phyloP scores from a whole-genome alignment of 2,888 invertebrate species.

The Cheilosia urbana region DNA sequence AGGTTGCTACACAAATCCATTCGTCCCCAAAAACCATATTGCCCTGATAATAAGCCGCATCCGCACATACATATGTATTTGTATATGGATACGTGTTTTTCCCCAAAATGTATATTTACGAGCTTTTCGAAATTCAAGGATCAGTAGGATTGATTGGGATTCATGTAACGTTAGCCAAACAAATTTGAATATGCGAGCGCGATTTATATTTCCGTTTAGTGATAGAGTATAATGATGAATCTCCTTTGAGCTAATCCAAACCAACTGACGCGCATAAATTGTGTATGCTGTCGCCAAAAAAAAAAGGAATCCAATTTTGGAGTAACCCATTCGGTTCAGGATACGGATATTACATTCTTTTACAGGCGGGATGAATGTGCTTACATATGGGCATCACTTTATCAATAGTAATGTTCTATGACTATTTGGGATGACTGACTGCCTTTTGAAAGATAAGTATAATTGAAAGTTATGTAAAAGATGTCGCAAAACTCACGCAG shows the following conservation, averaged over 20 bases:
- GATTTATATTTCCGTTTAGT: not conserved
- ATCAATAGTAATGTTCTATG: constrained; percentile 3
- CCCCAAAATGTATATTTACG: not conserved
- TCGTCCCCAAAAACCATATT: not conserved
- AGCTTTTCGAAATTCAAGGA: not conserved
- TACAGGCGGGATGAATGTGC: not conserved
- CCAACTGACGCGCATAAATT: constrained; percentile 27
- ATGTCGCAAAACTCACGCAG: too few species aligned
- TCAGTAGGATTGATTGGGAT: constrained; percentile 6
- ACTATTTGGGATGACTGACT: not conserved
- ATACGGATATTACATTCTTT: constrained; percentile 2
- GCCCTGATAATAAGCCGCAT: not conserved
- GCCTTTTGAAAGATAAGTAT: too few species aligned
- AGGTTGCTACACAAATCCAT: not conserved
- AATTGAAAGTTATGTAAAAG: too few species aligned
- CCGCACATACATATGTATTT: too few species aligned
- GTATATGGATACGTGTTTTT: not conserved
- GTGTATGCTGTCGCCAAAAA: not conserved
- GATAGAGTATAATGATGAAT: constrained; percentile 3
- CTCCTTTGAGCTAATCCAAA: constrained; percentile 15
- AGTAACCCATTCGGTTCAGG: not conserved
- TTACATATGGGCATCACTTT: not conserved
- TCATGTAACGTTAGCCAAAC: constrained; percentile 12
- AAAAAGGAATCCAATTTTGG: constrained; percentile 31
- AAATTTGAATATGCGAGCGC: constrained; percentile 24